Percentiles rank a stretch among this genome's conserved stretches.
Conservation (phyloP, 2,113 vertebrate species). For the Condylura cristata region DNA sequence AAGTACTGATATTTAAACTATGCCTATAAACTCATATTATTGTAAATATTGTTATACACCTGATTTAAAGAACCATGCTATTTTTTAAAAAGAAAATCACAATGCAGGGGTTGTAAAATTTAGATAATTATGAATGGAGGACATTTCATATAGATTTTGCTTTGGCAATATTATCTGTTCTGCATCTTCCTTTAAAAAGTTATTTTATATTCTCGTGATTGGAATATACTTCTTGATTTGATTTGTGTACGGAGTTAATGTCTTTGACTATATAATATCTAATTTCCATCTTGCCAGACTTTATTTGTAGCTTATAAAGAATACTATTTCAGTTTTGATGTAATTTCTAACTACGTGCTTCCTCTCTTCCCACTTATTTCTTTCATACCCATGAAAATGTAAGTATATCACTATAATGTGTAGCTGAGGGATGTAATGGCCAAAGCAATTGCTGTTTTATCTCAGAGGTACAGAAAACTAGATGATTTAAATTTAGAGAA, state of each 20-base stretch:
- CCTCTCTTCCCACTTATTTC: constrained; percentile 39
- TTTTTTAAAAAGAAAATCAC: constrained; percentile 13
- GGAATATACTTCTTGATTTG: constrained; percentile 61
- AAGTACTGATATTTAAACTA: constrained; percentile 47
- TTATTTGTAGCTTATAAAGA: constrained; percentile 42
- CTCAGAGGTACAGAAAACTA: not conserved
- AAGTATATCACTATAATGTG: not conserved
- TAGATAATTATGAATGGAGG: constrained; percentile 50
- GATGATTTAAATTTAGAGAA: not conserved
- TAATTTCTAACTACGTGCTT: constrained; percentile 34
- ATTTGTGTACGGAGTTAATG: constrained; percentile 57
- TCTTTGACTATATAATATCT: constrained; percentile 57
- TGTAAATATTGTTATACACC: constrained; percentile 33
- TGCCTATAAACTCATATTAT: constrained; percentile 13
- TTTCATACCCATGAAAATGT: constrained; percentile 5
- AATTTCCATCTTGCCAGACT: constrained; percentile 53
- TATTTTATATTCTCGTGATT: constrained; percentile 52
- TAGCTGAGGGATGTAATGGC: not conserved
- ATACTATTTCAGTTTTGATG: constrained; percentile 30
- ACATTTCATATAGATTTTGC: constrained; percentile 58
- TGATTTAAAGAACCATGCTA: constrained; percentile 50
- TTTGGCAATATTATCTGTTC: constrained; percentile 19
- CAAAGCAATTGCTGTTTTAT: not conserved
- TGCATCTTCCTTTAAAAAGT: constrained; percentile 52
- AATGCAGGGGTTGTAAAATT: constrained; percentile 30